Base-by-base conservation (phyloP, 2,888 invertebrate species). In the Sphaerophoria taeniata region DNA sequence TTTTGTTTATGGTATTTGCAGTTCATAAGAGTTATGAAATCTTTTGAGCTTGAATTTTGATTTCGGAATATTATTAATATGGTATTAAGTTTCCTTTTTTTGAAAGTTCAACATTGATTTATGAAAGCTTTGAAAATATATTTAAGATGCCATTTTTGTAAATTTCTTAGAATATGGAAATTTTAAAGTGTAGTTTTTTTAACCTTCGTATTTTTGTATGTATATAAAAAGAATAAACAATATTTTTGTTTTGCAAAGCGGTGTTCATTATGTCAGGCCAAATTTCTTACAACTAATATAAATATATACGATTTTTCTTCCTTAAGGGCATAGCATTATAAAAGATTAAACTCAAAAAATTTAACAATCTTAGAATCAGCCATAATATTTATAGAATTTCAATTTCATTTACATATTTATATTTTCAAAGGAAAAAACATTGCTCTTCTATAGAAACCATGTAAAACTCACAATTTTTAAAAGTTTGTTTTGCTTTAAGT, bases 381-480 rank as follows among this genome's bases (percentile, higher is more conserved):
- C 61, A 69, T 84, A 80, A 56, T 43, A 5, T 43, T 5, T 43
- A 5, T 43, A 5, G 39, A 4, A 2, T 45, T 60, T 43, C 45
- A 31, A 1, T 47, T 11, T 33, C n/a, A 34, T 11, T 65, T 36
- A 51, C 51, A 58, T 69, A 65, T 72, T 33, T 61, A 36, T 43
- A 9, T 55, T 61, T 72, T 75, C 78, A 87, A 85, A n/a, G n/a
- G n/a, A n/a, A n/a, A n/a, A n/a, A n/a, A n/a, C n/a, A 87, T 82
- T 87, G 87, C 79, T n/a, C n/a, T n/a, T 77, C 82, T 82, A 80
- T 71, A 87, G 90, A 90, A 90, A 90, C 90, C 90, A 90, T 90
- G 89, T 88, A 90, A 90, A 90, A 90, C 90, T 90, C 90, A 89
- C 89, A 77, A 88, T 88, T 88, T 78, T 56, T 56, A 24, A 39